Evolutionary conservation across 2,888 invertebrate species (phyloP), one percentile per base, ranked within the genome.

Genomic region (Atrina japonica): DNA sequence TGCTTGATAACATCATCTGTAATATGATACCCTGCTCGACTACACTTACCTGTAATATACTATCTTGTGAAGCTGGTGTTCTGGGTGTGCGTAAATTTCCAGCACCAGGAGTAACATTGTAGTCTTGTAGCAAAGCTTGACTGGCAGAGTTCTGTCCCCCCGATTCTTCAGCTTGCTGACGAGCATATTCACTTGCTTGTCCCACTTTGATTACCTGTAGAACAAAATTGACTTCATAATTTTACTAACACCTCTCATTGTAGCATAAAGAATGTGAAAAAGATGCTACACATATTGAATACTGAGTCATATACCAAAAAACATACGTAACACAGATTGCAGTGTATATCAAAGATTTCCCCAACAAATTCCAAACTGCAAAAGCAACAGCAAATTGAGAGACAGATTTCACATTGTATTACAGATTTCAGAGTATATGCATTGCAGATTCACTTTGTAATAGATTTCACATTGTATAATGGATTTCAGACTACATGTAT

Each of bases 101-200:
- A 14, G 94, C 64, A 55, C 82, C 82, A 59, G 96, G 94, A 11
- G 92, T 92, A 29, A 94, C 89, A 7, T 95, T 95, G 91, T 98
- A 99, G 91, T 98, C 97, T 18, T 96, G 96, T 7, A 98, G 92
- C 64, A 99, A 93, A 45, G 96, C 94, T 88, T 97, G 96, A 0
- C 97, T 96, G 0, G 96, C 93, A 71, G 94, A 86, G 83, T 91
- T 74, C 91, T 94, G 96, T 85, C 84, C 94, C 83, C 90, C 91
- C 11, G 94, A 94, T 91, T 96, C 97, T 77, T 97, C 95, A 2
- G 97, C 98, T 66, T 92, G 91, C 91, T 98, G 97, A 76, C 23
- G 88, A 3, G 92, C 92, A 61, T 90, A 90, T 81, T 93, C 92
- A 66, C 91, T 92, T 1, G 92, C 92, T 78, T 92, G 91, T 7